Evolutionary conservation across 53 echinoderm and acorn worm species (phyloP).

Genomic region (Astropecten irregularis): DNA sequence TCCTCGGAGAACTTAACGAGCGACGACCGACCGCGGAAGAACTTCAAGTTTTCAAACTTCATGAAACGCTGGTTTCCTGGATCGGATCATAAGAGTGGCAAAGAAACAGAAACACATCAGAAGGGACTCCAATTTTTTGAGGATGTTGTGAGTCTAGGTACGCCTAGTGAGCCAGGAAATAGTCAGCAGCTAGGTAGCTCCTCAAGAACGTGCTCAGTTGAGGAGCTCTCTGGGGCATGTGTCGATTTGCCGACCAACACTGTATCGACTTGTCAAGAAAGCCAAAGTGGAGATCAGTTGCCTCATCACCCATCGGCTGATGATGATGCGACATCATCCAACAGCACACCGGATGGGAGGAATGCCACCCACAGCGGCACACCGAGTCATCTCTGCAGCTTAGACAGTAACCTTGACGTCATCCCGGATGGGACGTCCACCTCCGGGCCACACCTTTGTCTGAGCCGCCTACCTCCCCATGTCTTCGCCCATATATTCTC

Average conservation of each 20-base stretch:
- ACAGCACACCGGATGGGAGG: not conserved
- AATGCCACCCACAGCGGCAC: not conserved
- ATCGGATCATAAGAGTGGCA: not conserved
- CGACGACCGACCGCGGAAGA: slow-evolving; percentile 30
- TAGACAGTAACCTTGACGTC: not conserved
- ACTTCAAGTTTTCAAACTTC: slow-evolving; percentile 25
- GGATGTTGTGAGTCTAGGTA: not conserved
- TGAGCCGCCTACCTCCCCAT: slow-evolving; percentile 48
- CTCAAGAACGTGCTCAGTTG: too few relatives aligned
- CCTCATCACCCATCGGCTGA: not conserved
- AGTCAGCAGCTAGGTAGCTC: too few relatives aligned
- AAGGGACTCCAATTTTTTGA: not conserved
- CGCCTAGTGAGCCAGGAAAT: too few relatives aligned
- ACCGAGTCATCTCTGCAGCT: not conserved
- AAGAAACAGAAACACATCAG: not conserved
- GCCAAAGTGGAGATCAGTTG: too few relatives aligned
- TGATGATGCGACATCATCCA: not conserved
- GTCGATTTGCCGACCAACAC: not conserved
- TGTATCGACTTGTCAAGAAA: not conserved
- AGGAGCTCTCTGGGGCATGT: not conserved
- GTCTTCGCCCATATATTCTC: slow-evolving; percentile 59
- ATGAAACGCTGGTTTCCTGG: slow-evolving; percentile 11
- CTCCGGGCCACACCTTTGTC: not conserved
- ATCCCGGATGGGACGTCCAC: not conserved
- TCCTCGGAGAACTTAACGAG: slow-evolving; percentile 17